A percentile compares a stretch with the other conserved stretches of the same genome.
These are phyloP conservation scores for Mizuhopecten yessoensis DNA, from an alignment of 1,140 invertebrate species.

Conservation along the genomic window DNA sequence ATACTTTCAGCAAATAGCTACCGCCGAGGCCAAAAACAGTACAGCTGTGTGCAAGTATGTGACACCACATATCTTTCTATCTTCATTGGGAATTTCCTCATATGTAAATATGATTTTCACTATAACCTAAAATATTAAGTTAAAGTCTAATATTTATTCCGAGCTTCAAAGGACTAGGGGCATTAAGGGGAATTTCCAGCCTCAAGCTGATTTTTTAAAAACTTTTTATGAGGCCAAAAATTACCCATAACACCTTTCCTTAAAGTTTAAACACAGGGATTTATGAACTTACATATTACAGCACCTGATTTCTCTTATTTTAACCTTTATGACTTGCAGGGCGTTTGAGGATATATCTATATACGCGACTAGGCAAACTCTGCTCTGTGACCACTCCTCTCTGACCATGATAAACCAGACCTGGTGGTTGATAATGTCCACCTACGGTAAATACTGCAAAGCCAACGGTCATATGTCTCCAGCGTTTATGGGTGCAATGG, in stretches of 20 bases:
- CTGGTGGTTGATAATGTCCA: neutral
- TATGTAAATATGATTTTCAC: too few relatives aligned
- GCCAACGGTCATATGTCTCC: neutral
- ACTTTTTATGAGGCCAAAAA: too few relatives aligned
- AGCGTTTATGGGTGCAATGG: neutral
- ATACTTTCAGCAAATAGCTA: neutral
- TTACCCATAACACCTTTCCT: too few relatives aligned
- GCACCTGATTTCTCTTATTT: neutral
- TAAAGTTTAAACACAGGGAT: too few relatives aligned
- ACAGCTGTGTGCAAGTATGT: neutral
- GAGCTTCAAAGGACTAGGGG: too few relatives aligned
- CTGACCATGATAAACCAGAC: conserved; percentile 10
- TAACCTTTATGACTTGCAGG: neutral
- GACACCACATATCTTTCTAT: too few relatives aligned
- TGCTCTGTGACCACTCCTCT: neutral
- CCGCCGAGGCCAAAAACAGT: neutral
- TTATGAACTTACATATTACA: too few relatives aligned
- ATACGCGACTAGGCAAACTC: neutral
- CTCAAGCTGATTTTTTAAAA: too few relatives aligned
- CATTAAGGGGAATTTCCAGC: too few relatives aligned
- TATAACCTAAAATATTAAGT: too few relatives aligned
- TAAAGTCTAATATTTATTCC: too few relatives aligned
- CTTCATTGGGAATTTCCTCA: too few relatives aligned
- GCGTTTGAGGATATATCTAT: neutral
- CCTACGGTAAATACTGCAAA: neutral